Evolutionary conservation across 2,888 invertebrate genomes (phyloP).

Genomic region (Pedicia rivosa): DNA sequence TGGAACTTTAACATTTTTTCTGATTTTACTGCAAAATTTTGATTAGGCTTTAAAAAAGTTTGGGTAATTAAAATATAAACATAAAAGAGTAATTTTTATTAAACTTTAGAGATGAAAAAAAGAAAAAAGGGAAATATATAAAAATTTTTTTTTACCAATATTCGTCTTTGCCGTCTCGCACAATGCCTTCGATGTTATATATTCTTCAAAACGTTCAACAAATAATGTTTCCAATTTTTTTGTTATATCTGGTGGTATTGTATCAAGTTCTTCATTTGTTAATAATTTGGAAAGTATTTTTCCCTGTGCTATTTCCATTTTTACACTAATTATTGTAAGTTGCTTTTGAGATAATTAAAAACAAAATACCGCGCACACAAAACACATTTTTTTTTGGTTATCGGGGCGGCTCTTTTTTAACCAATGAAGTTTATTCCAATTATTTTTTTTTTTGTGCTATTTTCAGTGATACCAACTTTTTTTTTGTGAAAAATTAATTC

Average conservation of each 20-base stretch:
- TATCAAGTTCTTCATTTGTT: conserved; percentile 36
- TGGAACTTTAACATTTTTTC: too few species aligned
- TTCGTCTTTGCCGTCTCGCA: conserved; percentile 33
- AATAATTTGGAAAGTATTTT: conserved; percentile 30
- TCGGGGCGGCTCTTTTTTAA: conserved; percentile 5
- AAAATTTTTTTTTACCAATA: conserved; percentile 20
- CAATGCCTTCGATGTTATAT: conserved; percentile 55
- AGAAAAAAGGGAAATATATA: too few species aligned
- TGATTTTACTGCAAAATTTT: too few species aligned
- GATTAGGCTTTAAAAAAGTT: too few species aligned
- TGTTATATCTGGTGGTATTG: conserved; percentile 35
- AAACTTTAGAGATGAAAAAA: too few species aligned
- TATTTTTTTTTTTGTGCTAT: too few species aligned
- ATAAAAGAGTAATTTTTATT: too few species aligned
- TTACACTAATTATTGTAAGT: background rate
- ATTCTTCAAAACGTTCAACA: conserved; percentile 49
- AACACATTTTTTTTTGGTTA: too few species aligned
- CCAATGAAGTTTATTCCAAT: too few species aligned
- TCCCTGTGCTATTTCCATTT: conserved; percentile 27
- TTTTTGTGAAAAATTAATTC: too few species aligned
- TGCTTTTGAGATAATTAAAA: background rate
- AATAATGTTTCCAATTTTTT: conserved; percentile 45
- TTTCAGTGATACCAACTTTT: too few species aligned
- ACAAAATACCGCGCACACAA: conserved; percentile 3
- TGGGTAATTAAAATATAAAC: too few species aligned